Evolutionary conservation across 2,888 invertebrate species (phyloP), one percentile per base, ranked within the genome.

Genomic region (Lepetodrilus schrolli): DNA sequence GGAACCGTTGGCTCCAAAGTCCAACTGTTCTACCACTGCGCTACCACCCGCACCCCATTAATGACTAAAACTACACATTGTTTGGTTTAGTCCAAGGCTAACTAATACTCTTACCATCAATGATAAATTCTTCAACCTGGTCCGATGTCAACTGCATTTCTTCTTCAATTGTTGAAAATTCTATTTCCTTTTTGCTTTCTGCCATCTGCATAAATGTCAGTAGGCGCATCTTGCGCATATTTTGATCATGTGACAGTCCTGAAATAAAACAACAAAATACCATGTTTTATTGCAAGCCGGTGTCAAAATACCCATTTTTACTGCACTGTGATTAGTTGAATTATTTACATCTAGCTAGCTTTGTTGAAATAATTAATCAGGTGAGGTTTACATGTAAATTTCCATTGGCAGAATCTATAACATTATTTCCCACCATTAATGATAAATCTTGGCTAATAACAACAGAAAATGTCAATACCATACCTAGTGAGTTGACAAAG

Each of bases 121-220:
- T 99, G 80, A 99, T 95, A 89, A 99, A 99, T 68, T 95, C 94
- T 92, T 99, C 99, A 0, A 99, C 97, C 90, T 97, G 95, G 78
- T 95, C 94, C 77, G 95, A 94, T 20, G 85, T 93, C 76, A 99
- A 94, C 90, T 97, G 95, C 76, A 99, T 92, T 90, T 98, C 97
- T 70, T 94, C 93, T 85, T 95, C 94, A 78, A 99, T 94, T 20
- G 95, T 94, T 79, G 95, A 95, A 90, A 98, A 98, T n/a, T 94
- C 93, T 91, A 99, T 95, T 92, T 98, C 98, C 26, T 96, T 95
- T 88, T 95, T 95, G 72, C 94, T 94, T 91, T 99, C 99, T 2
- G 98, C 98, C 92, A 99, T 93, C 90, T 98, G 97, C 96, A 99
- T 98, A 89, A 99, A 97, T 0, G 98, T 96, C 72, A 99, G 90